A percentile compares a stretch with the other conserved stretches of the same genome.
phyloP scores from a whole-genome alignment of 2,888 invertebrate species.

The Nemurella pictetii region DNA sequence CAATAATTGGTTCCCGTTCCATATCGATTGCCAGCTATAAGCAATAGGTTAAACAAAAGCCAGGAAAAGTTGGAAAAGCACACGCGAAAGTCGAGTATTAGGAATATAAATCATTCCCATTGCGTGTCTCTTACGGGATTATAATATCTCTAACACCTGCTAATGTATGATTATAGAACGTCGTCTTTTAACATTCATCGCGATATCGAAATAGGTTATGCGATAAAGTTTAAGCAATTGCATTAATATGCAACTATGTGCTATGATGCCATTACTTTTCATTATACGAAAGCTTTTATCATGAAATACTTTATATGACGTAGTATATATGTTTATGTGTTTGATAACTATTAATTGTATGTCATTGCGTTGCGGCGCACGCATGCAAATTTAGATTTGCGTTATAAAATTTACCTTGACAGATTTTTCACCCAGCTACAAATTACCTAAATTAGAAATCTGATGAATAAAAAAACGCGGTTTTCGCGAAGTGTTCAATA shows the following conservation, averaged over 20 bases:
- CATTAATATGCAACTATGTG: background rate
- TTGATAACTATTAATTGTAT: too few relatives aligned
- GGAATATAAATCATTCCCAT: background rate
- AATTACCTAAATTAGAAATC: too few relatives aligned
- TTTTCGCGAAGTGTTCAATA: too few relatives aligned
- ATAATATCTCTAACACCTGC: background rate
- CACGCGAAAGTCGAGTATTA: background rate
- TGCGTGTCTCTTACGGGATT: background rate
- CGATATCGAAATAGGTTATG: background rate
- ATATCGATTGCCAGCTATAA: background rate
- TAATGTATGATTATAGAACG: background rate
- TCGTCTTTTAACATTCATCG: background rate
- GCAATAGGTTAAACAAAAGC: background rate
- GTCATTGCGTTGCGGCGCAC: too few relatives aligned
- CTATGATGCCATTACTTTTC: too few relatives aligned
- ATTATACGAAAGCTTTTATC: too few relatives aligned
- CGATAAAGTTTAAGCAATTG: background rate
- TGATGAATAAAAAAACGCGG: too few relatives aligned
- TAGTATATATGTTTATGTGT: too few relatives aligned
- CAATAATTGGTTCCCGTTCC: background rate
- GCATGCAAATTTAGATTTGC: too few relatives aligned
- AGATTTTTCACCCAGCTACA: too few relatives aligned
- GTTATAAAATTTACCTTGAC: too few relatives aligned
- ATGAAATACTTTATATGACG: too few relatives aligned
- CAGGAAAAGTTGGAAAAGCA: background rate